Evolutionary conservation across 2,113 vertebrate genomes (phyloP).

Genomic region (Heterochromis multidens): DNA sequence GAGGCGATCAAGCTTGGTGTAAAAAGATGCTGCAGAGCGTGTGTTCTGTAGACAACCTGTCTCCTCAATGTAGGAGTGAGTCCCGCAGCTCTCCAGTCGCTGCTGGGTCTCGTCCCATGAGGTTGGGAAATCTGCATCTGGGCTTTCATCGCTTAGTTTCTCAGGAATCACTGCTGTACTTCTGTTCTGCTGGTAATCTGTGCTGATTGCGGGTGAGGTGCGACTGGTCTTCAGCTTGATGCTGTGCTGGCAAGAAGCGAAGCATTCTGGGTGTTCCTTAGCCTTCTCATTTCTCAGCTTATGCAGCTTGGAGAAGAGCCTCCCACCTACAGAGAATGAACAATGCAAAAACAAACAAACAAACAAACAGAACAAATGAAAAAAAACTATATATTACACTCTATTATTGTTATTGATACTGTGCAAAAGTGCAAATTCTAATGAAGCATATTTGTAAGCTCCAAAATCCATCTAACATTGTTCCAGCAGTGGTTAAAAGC

Average conservation of each 20-base stretch:
- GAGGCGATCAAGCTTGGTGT: slow-evolving; percentile 45
- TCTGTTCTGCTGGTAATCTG: slow-evolving; percentile 58
- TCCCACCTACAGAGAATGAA: slow-evolving; percentile 77
- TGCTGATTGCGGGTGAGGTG: slow-evolving; percentile 61
- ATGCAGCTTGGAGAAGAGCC: slow-evolving; percentile 86
- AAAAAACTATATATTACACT: fast-evolving
- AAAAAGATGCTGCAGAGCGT: slow-evolving; percentile 52
- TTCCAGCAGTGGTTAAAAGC: background rate
- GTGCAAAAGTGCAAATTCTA: too few species aligned
- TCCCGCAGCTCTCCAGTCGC: slow-evolving; percentile 70
- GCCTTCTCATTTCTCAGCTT: slow-evolving; percentile 65
- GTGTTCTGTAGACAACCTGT: slow-evolving; percentile 75
- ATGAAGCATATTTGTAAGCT: background rate
- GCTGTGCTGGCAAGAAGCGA: slow-evolving; percentile 60
- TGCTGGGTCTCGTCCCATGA: slow-evolving; percentile 72
- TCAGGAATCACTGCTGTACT: background rate
- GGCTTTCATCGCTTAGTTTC: slow-evolving; percentile 36
- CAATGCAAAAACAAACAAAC: background rate
- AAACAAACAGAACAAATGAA: background rate
- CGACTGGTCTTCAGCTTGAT: slow-evolving; percentile 68
- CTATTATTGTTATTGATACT: background rate
- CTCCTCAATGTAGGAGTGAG: slow-evolving; percentile 78
- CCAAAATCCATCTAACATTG: background rate
- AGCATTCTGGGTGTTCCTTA: slow-evolving; percentile 69
- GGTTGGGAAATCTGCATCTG: slow-evolving; percentile 48